Percentiles rank a stretch among this genome's conserved stretches.
phyloP scores from a whole-genome alignment of 2,113 vertebrate species.

The Gymnogyps californianus region DNA sequence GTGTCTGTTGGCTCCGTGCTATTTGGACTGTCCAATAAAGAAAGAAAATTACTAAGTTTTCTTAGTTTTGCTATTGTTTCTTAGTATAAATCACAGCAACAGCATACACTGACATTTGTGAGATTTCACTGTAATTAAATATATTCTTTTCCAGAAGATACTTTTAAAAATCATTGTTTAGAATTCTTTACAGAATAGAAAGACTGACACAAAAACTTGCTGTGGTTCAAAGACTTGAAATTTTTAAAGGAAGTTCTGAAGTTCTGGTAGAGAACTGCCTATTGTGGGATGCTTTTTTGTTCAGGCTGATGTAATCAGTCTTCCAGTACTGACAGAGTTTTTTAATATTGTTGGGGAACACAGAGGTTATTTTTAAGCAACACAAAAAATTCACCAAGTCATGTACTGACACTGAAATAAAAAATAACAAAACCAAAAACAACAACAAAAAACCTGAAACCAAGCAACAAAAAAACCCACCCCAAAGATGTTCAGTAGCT shows the following conservation, averaged over 20 bases:
- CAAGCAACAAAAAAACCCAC: background rate
- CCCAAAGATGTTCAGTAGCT: background rate
- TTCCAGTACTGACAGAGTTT: background rate
- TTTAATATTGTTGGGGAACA: background rate
- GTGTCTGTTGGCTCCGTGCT: rapidly evolving
- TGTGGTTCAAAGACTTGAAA: background rate
- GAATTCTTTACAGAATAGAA: background rate
- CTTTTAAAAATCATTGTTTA: background rate
- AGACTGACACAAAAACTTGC: background rate
- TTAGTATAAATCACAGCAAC: background rate
- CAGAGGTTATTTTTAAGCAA: background rate
- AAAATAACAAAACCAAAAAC: background rate
- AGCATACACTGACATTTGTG: background rate
- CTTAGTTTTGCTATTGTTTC: background rate
- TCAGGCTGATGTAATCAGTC: background rate
- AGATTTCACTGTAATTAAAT: background rate
- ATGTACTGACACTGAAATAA: background rate
- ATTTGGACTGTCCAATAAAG: background rate
- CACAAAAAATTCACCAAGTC: background rate
- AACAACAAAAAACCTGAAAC: background rate
- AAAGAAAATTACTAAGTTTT: background rate
- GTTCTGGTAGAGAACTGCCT: background rate
- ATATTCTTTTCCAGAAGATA: background rate
- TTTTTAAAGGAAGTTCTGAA: background rate
- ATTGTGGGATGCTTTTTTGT: background rate